Percentiles rank a stretch among this genome's conserved stretches.
Conservation (phyloP, 2,888 invertebrate genomes). For the Tholera decimalis region DNA sequence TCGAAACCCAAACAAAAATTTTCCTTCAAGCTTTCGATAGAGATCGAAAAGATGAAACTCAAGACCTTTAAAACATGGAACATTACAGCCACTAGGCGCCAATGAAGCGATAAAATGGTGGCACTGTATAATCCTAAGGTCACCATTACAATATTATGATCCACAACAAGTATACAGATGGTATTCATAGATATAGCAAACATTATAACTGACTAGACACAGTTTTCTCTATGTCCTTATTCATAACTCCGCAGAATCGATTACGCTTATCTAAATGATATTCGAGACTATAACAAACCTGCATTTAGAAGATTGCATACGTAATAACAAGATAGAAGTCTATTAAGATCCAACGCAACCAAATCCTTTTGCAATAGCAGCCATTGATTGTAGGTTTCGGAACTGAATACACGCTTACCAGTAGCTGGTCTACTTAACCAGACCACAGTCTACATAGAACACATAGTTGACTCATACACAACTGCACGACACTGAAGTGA, state of each 20-base stretch:
- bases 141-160: constrained; percentile 23
- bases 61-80: constrained; percentile 8
- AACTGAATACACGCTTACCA: constrained; percentile 3
- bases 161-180: constrained; percentile 24
- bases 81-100: constrained; percentile 22
- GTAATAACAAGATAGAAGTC: constrained; percentile 32
- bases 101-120: constrained; percentile 44
- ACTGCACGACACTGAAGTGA: constrained; percentile 15
- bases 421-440: not conserved
- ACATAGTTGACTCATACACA: constrained; percentile 15
- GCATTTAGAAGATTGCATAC: constrained; percentile 48
- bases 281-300: constrained; percentile 41
- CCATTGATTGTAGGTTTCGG: constrained; percentile 15
- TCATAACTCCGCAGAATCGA: constrained; percentile 44
- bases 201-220: constrained; percentile 26
- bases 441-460: constrained; percentile 6
- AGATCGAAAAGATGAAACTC: constrained; percentile 14
- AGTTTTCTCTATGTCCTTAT: constrained; percentile 32
- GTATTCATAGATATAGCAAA: constrained; percentile 41
- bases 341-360: constrained; percentile 40
- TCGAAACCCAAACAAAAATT: constrained; percentile 1
- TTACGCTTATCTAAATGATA: constrained; percentile 45
- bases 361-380: constrained; percentile 32
- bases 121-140: constrained; percentile 20
- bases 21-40: constrained; percentile 11